A percentile compares a stretch with the other conserved stretches of the same genome.
These are phyloP conservation scores for Lapara coniferarum DNA, from an alignment of 2,888 invertebrate genomes.

Conservation along the genomic window DNA sequence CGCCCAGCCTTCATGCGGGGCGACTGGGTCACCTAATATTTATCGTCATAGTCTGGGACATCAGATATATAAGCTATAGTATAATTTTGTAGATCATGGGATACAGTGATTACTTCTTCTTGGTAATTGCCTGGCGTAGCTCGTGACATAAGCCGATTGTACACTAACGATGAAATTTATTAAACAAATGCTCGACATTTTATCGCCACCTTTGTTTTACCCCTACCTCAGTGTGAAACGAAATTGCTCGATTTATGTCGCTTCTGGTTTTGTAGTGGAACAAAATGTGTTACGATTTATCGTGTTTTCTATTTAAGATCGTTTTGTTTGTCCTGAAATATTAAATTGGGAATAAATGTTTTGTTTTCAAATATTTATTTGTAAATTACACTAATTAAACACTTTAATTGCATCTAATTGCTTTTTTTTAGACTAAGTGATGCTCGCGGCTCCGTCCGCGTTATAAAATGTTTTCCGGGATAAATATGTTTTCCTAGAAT, in stretches of 20 bases:
- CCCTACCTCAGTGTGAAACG: slow-evolving; percentile 64
- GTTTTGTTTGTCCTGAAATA: background rate
- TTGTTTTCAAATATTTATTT: background rate
- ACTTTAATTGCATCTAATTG: no score
- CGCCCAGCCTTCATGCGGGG: no score
- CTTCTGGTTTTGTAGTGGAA: slow-evolving; percentile 7
- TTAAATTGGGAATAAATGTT: background rate
- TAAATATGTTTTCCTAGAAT: no score
- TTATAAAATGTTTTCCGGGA: no score
- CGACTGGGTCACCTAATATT: no score
- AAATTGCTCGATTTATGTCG: slow-evolving; percentile 51
- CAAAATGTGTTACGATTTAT: background rate
- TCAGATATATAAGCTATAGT: no score
- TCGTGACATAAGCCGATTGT: slow-evolving; percentile 71
- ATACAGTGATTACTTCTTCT: background rate
- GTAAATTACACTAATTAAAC: no score
- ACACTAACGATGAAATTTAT: slow-evolving; percentile 71
- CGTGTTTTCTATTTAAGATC: background rate
- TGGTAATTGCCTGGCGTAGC: slow-evolving; percentile 15
- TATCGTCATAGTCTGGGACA: no score
- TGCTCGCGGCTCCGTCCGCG: no score
- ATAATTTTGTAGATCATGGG: no score
- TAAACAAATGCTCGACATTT: slow-evolving; percentile 78
- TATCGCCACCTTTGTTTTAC: slow-evolving; percentile 70
- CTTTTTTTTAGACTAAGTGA: no score